Conservation (phyloP, 2,113 vertebrate genomes). For the Chamaea fasciata region DNA sequence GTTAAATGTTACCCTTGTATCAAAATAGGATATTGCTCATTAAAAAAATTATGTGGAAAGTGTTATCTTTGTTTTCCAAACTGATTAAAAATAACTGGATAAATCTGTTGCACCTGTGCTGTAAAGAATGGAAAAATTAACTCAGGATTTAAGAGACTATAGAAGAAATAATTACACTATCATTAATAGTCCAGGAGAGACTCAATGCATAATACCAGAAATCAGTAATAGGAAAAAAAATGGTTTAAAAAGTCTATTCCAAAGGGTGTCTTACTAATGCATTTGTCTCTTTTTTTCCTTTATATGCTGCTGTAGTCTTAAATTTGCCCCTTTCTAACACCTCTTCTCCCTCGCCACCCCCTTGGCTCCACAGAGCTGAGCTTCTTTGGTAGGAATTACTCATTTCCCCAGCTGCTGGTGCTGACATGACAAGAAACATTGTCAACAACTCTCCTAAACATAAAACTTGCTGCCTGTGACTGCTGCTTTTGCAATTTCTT, state of each 20-base stretch:
- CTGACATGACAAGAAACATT: neutral
- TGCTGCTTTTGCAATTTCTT: neutral
- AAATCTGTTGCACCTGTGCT: neutral
- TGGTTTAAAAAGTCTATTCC: neutral
- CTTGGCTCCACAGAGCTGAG: neutral
- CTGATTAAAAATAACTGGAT: slow-evolving; percentile 7
- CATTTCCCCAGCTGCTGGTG: neutral
- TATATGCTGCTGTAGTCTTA: neutral
- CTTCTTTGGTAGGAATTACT: neutral
- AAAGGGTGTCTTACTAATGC: neutral
- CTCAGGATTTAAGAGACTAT: neutral
- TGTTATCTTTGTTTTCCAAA: slow-evolving; percentile 20
- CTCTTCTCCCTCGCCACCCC: neutral
- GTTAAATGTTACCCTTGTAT: neutral
- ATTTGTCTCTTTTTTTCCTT: neutral
- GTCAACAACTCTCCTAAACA: neutral
- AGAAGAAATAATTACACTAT: neutral
- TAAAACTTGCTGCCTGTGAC: neutral
- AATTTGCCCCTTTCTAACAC: neutral
- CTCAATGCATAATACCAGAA: neutral
- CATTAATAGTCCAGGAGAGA: neutral
- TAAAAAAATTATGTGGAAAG: neutral
- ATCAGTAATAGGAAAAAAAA: neutral
- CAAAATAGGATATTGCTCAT: neutral
- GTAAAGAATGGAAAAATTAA: neutral